Conservation (phyloP, 2,888 invertebrate species). For the Gibbula magus region DNA sequence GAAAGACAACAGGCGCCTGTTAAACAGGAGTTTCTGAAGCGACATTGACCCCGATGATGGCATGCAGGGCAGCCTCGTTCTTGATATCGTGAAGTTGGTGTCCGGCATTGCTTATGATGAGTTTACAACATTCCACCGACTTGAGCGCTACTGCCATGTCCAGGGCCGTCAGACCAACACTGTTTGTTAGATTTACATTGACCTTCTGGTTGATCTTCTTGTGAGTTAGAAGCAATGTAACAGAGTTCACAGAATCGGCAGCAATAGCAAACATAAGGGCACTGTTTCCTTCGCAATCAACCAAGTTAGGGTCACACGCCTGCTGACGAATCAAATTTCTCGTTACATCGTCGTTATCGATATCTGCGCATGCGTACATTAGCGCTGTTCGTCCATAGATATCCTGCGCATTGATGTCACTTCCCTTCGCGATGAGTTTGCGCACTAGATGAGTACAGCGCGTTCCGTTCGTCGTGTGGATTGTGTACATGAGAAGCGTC, state of each 20-base stretch:
- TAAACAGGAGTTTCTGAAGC: not conserved
- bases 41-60: not conserved
- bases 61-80: not conserved
- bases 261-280: slow-evolving; percentile 15
- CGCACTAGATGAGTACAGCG: not conserved
- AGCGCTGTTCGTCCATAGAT: slow-evolving; percentile 6
- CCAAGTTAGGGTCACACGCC: not conserved
- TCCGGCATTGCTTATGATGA: not conserved
- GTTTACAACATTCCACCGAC: not conserved
- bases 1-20: not conserved
- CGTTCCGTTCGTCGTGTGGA: not conserved
- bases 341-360: slow-evolving; percentile 1
- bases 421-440: not conserved
- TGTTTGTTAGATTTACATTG: not conserved
- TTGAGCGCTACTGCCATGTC: slow-evolving; percentile 9
- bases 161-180: not conserved
- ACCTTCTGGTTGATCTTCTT: not conserved
- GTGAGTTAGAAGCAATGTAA: not conserved
- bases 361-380: slow-evolving; percentile 22
- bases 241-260: not conserved
- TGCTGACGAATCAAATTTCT: not conserved
- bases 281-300: not conserved
- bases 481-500: not conserved
- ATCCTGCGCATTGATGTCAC: not conserved
- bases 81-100: not conserved